Percentiles rank a stretch among this genome's conserved stretches.
These are phyloP conservation scores for Lumbricus terrestris DNA, from an alignment of 2,888 invertebrate species.

Conservation along the genomic window DNA sequence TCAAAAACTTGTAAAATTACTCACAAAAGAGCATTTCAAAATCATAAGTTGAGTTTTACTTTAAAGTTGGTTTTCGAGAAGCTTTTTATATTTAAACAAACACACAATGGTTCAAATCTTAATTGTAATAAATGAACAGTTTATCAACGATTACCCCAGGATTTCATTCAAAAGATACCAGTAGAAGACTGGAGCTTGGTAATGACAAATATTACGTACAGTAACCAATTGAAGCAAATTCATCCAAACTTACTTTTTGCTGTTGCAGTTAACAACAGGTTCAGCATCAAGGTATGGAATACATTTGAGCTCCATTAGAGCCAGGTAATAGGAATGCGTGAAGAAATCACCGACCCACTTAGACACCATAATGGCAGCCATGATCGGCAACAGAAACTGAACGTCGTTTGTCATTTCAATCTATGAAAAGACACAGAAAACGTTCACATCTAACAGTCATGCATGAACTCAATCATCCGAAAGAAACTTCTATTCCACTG, in stretches of 20 bases:
- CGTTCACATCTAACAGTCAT: not conserved
- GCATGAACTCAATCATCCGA: not conserved
- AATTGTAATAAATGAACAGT: not conserved
- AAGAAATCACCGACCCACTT: conserved; percentile 61
- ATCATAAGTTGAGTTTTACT: too few relatives aligned
- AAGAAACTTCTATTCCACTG: not conserved
- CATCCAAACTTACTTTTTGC: conserved; percentile 25
- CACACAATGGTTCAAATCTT: too few relatives aligned
- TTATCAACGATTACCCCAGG: not conserved
- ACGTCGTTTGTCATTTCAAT: conserved; percentile 62
- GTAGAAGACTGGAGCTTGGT: not conserved
- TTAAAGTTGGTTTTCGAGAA: too few relatives aligned
- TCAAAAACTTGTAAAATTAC: too few relatives aligned
- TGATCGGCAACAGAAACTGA: conserved; percentile 60
- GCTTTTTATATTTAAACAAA: not conserved
- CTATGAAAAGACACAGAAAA: conserved; percentile 40
- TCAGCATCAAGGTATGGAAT: conserved; percentile 60
- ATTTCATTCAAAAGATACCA: not conserved
- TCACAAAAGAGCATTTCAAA: too few relatives aligned
- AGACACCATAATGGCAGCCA: conserved; percentile 61
- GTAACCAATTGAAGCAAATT: not conserved
- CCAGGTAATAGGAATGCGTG: conserved; percentile 61
- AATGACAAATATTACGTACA: not conserved
- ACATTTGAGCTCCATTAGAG: conserved; percentile 60
- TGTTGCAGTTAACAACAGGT: conserved; percentile 44